Evolutionary conservation across 1,140 invertebrate genomes (phyloP), one percentile per base, ranked within the genome.

Genomic region (Drosophila orena): DNA sequence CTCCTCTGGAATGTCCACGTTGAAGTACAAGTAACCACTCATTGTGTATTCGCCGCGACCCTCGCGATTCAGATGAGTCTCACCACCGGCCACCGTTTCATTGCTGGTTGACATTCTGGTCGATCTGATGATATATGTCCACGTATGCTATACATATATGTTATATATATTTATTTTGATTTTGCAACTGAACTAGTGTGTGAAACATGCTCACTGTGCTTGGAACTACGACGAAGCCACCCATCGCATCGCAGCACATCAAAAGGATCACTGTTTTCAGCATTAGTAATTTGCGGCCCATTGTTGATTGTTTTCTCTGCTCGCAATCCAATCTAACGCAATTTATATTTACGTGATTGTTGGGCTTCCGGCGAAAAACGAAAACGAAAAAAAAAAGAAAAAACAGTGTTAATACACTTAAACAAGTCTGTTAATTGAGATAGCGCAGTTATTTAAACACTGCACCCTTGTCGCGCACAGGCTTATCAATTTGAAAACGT

Each of bases 31-130:
- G 0, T 6, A 2, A 0, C 76, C 76, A 34, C 37, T 56, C 3
- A 69, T 4, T 0, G 37, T 71, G n/a, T 49, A 78, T 2, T 69
- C 49, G 8, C 71, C 54, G n/a, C 76, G 71, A 2, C 55, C 49
- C 0, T 75, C 11, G n/a, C 71, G 59, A 6, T 59, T 64, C 24
- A 75, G 44, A 8, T 30, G 27, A 3, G 42, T 10, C 10, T 70
- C 35, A 3, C 22, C 7, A 3, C 55, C 40, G 1, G 50, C 8
- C n/a, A 42, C 17, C 3, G 15, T 20, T 3, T 42, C 30, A 43
- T 78, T 47, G 6, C 22, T 34, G 4, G 30, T 24, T 1, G 22
- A 2, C 8, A 30, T 10, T 30, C 30, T 8, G 30, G 8, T 30
- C 30, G 30, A 30, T 30, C 8, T 30, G 30, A 30, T 10, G 8